phyloP scores from a whole-genome alignment of 2,888 invertebrate genomes.

The Drosophila sordidapex region DNA sequence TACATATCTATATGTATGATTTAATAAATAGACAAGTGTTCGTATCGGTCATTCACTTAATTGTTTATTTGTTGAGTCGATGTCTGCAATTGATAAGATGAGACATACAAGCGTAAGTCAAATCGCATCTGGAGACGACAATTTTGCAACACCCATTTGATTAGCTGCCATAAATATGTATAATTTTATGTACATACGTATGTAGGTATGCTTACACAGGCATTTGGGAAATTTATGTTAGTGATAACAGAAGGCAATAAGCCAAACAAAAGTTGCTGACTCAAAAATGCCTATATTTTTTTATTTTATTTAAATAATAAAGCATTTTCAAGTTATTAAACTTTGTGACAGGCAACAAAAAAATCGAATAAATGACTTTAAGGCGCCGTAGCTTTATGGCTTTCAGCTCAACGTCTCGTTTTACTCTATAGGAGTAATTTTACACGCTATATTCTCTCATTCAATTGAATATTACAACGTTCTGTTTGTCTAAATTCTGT shows the following conservation, averaged over 20 bases:
- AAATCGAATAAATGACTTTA: neutral
- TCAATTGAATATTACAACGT: conserved; percentile 7
- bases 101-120: conserved; percentile 59
- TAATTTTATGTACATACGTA: conserved; percentile 2
- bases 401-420: neutral
- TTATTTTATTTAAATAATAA: neutral
- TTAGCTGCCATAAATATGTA: conserved; percentile 17
- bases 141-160: conserved; percentile 42
- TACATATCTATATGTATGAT: neutral
- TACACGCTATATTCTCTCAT: neutral
- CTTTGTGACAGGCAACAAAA: neutral
- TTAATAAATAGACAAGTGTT: conserved; percentile 1
- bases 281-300: neutral
- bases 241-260: conserved; percentile 20
- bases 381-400: neutral
- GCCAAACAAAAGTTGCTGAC: neutral
- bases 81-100: conserved; percentile 65
- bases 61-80: conserved; percentile 41
- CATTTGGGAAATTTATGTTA: neutral
- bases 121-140: conserved; percentile 36
- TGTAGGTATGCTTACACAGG: neutral
- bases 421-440: neutral
- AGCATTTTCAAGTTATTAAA: neutral
- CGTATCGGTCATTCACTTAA: conserved; percentile 71
- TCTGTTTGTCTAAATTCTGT: conserved; percentile 7